Percentiles rank a stretch among this genome's conserved stretches.
phyloP scores from a whole-genome alignment of 2,888 invertebrate genomes.

The Heliconius ismenius region DNA sequence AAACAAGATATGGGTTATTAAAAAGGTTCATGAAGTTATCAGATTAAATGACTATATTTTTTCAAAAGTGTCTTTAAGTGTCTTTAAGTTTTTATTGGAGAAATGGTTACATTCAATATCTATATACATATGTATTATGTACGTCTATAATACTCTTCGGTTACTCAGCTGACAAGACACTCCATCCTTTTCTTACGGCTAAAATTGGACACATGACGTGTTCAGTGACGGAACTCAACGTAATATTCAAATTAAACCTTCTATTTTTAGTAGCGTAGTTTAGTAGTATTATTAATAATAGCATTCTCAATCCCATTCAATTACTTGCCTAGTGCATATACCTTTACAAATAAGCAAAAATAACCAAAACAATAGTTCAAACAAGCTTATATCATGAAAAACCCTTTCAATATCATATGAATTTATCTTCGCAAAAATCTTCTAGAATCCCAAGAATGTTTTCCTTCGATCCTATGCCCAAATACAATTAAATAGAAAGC shows the following conservation, averaged over 20 bases:
- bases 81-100: background rate
- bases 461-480: constrained; percentile 34
- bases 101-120: background rate
- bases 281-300: background rate
- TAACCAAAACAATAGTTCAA: background rate
- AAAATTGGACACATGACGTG: background rate
- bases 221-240: background rate
- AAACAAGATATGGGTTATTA: background rate
- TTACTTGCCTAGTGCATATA: background rate
- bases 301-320: background rate
- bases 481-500: constrained; percentile 45
- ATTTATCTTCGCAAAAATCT: constrained; percentile 25
- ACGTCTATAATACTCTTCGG: no score
- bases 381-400: background rate
- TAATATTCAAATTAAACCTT: no score
- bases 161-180: background rate
- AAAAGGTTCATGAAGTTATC: background rate
- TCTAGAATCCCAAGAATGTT: constrained; percentile 25
- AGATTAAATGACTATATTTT: background rate
- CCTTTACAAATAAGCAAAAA: background rate
- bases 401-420: background rate
- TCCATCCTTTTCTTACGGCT: background rate
- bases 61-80: background rate
- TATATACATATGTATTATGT: background rate
- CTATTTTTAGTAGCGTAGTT: no score